Conservation (phyloP, 2,113 vertebrate genomes). For the Vulpes lagopus region DNA sequence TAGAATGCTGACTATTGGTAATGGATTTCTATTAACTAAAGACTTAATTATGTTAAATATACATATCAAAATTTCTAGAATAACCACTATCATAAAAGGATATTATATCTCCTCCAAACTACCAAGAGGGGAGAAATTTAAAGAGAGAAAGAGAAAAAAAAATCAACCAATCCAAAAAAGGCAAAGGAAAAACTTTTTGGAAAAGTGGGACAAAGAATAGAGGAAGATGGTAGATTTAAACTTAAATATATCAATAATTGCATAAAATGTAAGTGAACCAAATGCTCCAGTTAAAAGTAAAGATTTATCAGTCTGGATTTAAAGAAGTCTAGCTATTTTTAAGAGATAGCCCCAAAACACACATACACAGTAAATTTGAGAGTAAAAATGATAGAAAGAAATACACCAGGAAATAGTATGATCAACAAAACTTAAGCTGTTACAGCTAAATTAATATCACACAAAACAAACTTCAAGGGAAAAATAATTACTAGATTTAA, state of each 20-base stretch:
- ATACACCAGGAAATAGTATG: neutral
- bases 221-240: conserved; percentile 38
- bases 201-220: neutral
- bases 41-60: conserved; percentile 29
- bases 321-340: conserved; percentile 46
- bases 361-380: neutral
- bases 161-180: conserved; percentile 35
- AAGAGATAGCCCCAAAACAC: neutral
- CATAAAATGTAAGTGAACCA: conserved; percentile 33
- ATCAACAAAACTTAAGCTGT: conserved; percentile 40
- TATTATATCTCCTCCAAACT: conserved; percentile 8
- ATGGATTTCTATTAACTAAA: conserved; percentile 19
- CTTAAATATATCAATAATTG: conserved; percentile 9
- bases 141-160: neutral
- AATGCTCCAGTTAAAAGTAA: neutral
- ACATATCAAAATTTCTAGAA: conserved; percentile 23
- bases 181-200: conserved; percentile 21
- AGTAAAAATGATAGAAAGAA: conserved; percentile 18
- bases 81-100: conserved; percentile 9
- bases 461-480: conserved; percentile 1
- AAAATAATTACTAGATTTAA: conserved; percentile 37
- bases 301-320: conserved; percentile 18
- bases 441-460: neutral
- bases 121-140: neutral
- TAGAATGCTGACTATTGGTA: neutral